These are phyloP conservation scores for Stichodactyla mertensii DNA, from an alignment of 64 coral and sea anemone species.

Conservation along the genomic window DNA sequence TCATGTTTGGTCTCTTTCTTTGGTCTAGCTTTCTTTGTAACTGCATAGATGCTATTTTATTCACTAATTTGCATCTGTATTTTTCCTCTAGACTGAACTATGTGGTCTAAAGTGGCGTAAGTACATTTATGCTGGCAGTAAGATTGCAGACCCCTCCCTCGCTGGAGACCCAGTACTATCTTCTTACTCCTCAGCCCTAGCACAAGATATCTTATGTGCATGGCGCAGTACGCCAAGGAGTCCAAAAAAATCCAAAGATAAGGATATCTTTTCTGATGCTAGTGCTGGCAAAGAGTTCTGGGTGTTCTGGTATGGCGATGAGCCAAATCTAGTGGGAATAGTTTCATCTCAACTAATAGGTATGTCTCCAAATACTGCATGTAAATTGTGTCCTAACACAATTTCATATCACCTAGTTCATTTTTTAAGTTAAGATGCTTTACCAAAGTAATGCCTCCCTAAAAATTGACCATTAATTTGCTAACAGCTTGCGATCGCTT, in stretches of 20 bases:
- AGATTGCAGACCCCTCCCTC: conserved; percentile 24
- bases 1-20: too few relatives aligned
- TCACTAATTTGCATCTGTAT: not conserved
- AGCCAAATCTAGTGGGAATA: conserved; percentile 81
- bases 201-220: conserved; percentile 87
- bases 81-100: conserved; percentile 72
- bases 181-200: conserved; percentile 81
- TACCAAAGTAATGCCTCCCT: too few relatives aligned
- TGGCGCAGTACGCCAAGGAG: conserved; percentile 68
- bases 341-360: conserved; percentile 84
- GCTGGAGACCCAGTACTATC: conserved; percentile 83
- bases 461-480: too few relatives aligned
- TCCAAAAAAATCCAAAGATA: conserved; percentile 37
- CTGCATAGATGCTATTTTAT: not conserved
- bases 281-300: conserved; percentile 81
- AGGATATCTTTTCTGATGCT: conserved; percentile 27
- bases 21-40: not conserved
- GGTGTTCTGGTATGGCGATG: conserved; percentile 99
- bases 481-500: too few relatives aligned
- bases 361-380: not conserved
- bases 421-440: too few relatives aligned
- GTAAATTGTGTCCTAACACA: too few relatives aligned
- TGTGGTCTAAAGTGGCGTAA: conserved; percentile 96
- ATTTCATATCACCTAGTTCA: too few relatives aligned
- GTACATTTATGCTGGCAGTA: conserved; percentile 49